These are phyloP conservation scores for Gopherus flavomarginatus DNA, from an alignment of 2,113 vertebrate species.

Conservation along the genomic window DNA sequence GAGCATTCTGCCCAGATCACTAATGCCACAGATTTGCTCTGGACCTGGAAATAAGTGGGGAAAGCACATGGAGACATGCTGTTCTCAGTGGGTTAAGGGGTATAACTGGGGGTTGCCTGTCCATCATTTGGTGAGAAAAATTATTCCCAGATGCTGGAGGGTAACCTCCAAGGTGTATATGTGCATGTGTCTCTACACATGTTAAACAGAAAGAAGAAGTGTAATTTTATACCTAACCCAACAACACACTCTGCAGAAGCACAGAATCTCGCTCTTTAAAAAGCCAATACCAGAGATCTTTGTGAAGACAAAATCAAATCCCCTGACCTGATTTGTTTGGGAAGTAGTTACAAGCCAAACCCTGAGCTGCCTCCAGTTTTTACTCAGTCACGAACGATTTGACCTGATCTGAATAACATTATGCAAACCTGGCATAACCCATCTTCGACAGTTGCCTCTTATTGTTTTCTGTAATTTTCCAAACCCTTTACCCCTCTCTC, in stretches of 20 bases:
- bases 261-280: not conserved
- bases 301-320: not conserved
- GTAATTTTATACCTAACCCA: not conserved
- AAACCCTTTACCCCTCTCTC: conserved; percentile 69
- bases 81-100: not conserved
- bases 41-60: not conserved
- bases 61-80: accelerated
- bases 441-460: conserved; percentile 52
- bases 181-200: conserved; percentile 7
- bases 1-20: not conserved
- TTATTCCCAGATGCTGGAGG: conserved; percentile 45
- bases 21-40: not conserved
- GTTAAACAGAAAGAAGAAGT: not conserved
- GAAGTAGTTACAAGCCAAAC: not conserved
- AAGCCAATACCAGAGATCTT: not conserved
- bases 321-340: not conserved
- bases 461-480: conserved; percentile 68
- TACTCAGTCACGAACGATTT: not conserved
- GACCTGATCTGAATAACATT: conserved; percentile 47
- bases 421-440: conserved; percentile 60
- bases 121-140: conserved; percentile 49
- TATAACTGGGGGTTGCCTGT: conserved; percentile 17
- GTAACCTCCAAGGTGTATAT: conserved; percentile 2
- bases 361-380: not conserved
- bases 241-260: not conserved